Evolutionary conservation across 2,797 vertebrate species (phyloP), one percentile per base, ranked within the genome.

Genomic region (Rhyacichthys aspro): DNA sequence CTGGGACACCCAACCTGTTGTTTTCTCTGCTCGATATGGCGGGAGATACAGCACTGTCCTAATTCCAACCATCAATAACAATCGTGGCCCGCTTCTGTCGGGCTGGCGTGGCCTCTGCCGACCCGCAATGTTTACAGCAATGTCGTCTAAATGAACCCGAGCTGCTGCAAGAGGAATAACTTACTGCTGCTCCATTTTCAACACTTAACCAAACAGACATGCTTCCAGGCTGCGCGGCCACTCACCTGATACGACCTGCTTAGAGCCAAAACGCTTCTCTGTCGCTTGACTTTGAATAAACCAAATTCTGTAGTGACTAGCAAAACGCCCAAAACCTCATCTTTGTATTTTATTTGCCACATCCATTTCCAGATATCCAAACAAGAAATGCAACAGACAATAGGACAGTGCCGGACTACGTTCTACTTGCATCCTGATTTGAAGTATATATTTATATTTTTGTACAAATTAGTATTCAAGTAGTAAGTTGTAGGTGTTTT

Each of bases 1-100:
- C 73, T 88, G 78, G 87, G 83, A 75, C 85, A 70, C 60, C 41
- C 55, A 81, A 86, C 70, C 78, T 82, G 82, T 86, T 87, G 81
- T 83, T 86, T 83, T 66, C 72, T 81, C 59, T 79, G 67, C 54
- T 34, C 66, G 49, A 67, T 33, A 55, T 33, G 58, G 48, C 66
- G 63, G 50, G 72, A 78, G 75, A 78, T 72, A 52, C 78, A 70
- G 74, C 47, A 41, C 55, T 74, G 84, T 83, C 83, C 86, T 81
- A 86, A 81, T 87, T 90, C 72, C 56, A n/a, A 19, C 75, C 80
- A 81, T 78, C 78, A 78, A 67, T 76, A 78, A 70, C 55, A 36
- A 49, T 36, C 47, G 43, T 81, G 85, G 67, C 81, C 84, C 81
- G 84, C 54, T 86, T 89, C 77, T 88, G 79, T 83, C 67, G 16